Conservation (phyloP, 1,140 invertebrate species). For the Ruditapes philippinarum region DNA sequence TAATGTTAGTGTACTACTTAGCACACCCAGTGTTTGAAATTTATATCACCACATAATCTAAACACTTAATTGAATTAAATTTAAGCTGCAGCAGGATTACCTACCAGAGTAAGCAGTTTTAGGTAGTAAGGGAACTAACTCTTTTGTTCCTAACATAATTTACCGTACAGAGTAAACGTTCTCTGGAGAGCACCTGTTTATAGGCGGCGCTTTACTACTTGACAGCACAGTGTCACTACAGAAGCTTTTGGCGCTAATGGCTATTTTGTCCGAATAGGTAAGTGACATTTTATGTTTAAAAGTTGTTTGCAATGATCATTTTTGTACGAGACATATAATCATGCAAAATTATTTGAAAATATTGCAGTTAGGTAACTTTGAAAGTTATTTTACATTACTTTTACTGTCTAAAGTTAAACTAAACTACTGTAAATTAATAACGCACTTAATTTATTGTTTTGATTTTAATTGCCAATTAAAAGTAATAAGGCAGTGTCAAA, state of each 20-base stretch:
- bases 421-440: too few relatives aligned
- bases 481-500: too few relatives aligned
- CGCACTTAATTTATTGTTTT: too few relatives aligned
- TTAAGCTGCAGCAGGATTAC: too few relatives aligned
- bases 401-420: not conserved
- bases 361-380: not conserved
- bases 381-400: not conserved
- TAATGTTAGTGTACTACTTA: too few relatives aligned
- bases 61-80: too few relatives aligned
- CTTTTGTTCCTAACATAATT: not conserved
- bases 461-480: too few relatives aligned
- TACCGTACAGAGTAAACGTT: constrained; percentile 17
- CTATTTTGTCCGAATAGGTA: constrained; percentile 42
- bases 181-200: constrained; percentile 50
- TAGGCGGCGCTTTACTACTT: constrained; percentile 64
- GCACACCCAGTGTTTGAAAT: too few relatives aligned
- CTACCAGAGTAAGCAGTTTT: too few relatives aligned
- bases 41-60: too few relatives aligned
- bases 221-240: constrained; percentile 67
- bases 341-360: too few relatives aligned
- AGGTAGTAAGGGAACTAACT: constrained; percentile 21
- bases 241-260: constrained; percentile 68
- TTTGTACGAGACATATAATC: too few relatives aligned
- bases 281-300: constrained; percentile 3
- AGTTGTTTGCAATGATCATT: not conserved